These are phyloP conservation scores for Danio albolineatus DNA, from an alignment of 2,797 vertebrate genomes.

Conservation along the genomic window DNA sequence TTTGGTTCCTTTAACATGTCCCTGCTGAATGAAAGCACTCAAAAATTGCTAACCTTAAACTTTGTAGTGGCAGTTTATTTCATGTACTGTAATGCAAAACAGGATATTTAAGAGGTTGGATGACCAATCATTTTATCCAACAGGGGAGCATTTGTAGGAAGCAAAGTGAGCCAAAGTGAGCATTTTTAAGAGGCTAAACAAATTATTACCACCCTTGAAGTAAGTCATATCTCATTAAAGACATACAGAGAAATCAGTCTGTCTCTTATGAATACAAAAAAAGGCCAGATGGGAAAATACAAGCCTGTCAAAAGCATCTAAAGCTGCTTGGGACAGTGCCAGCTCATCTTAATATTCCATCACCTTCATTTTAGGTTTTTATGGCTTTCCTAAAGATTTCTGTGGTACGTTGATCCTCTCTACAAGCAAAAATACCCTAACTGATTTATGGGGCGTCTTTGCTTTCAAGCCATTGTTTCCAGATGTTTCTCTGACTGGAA, in stretches of 20 bases:
- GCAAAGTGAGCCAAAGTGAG: too few relatives aligned
- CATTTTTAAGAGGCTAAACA: too few relatives aligned
- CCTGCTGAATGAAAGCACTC: neutral
- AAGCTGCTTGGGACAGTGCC: slow-evolving; percentile 41
- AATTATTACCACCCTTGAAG: slow-evolving; percentile 21
- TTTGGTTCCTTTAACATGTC: neutral
- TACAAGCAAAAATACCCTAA: slow-evolving; percentile 52
- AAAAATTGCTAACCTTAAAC: neutral
- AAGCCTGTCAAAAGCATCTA: slow-evolving; percentile 39
- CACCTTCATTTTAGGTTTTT: slow-evolving; percentile 60
- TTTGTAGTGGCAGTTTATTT: neutral
- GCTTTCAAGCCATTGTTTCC: slow-evolving; percentile 67
- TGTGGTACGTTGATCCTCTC: slow-evolving; percentile 59
- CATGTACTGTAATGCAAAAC: neutral
- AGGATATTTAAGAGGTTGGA: neutral
- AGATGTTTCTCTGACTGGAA: slow-evolving; percentile 61
- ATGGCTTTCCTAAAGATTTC: slow-evolving; percentile 62
- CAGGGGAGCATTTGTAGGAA: too few relatives aligned
- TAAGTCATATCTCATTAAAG: slow-evolving; percentile 15
- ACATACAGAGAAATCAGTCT: slow-evolving; percentile 24
- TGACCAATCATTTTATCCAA: neutral
- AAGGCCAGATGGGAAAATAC: slow-evolving; percentile 23
- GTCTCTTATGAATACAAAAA: neutral
- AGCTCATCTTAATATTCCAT: slow-evolving; percentile 59
- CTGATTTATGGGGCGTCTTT: slow-evolving; percentile 62